A percentile compares a stretch with the other conserved stretches of the same genome.
These are phyloP conservation scores for Teinopalpus imperialis DNA, from an alignment of 2,888 invertebrate genomes.

Conservation along the genomic window DNA sequence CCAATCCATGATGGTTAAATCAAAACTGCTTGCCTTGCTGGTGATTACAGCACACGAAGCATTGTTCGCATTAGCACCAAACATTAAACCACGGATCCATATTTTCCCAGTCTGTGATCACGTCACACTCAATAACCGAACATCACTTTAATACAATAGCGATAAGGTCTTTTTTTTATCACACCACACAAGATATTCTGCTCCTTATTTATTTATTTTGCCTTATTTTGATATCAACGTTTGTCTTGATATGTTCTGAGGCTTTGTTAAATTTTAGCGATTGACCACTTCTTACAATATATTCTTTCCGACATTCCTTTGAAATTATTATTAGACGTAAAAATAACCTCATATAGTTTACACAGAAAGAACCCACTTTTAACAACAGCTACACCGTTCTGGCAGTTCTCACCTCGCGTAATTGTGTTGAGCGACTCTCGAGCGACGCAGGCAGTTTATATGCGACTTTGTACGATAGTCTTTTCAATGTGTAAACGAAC, in stretches of 20 bases:
- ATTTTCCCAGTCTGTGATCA: slow-evolving; percentile 52
- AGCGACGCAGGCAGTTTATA: slow-evolving; percentile 73
- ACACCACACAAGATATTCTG: slow-evolving; percentile 53
- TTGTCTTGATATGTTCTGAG: slow-evolving; percentile 37
- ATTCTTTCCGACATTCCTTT: slow-evolving; percentile 35
- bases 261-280: background rate
- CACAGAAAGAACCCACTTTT: slow-evolving; percentile 64
- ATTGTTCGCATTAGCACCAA: slow-evolving; percentile 49
- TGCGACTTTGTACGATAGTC: slow-evolving; percentile 41
- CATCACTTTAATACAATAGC: slow-evolving; percentile 45
- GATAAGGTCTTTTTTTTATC: slow-evolving; percentile 57
- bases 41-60: slow-evolving; percentile 39
- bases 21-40: slow-evolving; percentile 28
- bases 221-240: slow-evolving; percentile 68
- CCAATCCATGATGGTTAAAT: slow-evolving; percentile 63
- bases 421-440: slow-evolving; percentile 76
- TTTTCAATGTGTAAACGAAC: slow-evolving; percentile 28
- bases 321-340: slow-evolving; percentile 28
- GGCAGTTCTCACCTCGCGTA: slow-evolving; percentile 72
- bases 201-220: slow-evolving; percentile 77
- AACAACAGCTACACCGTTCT: slow-evolving; percentile 53
- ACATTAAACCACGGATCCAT: slow-evolving; percentile 50
- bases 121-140: slow-evolving; percentile 41
- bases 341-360: slow-evolving; percentile 36
- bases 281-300: slow-evolving; percentile 28